phyloP scores from a whole-genome alignment of 1,140 invertebrate genomes.

The Phortica variegata region DNA sequence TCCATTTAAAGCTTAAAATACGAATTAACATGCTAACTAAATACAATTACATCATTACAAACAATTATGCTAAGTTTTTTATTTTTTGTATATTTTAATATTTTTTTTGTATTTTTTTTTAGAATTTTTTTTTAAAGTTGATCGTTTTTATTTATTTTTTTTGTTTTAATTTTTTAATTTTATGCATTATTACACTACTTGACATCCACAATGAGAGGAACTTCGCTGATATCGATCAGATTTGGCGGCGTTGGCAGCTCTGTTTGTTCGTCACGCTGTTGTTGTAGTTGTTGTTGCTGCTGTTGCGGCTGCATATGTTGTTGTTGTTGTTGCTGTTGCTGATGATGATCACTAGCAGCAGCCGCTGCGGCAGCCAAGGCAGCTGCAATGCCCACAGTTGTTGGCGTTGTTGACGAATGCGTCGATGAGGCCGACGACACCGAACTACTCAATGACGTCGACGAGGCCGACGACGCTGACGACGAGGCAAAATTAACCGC shows the following conservation, averaged over 20 bases:
- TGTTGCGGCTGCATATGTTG: conserved; percentile 16
- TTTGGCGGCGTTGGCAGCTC: conserved; percentile 51
- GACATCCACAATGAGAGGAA: conserved; percentile 58
- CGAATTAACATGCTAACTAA: conserved; percentile 3
- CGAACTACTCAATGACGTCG: conserved; percentile 32
- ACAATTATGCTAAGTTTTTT: too few species aligned
- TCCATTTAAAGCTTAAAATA: background rate
- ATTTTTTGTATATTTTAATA: conserved; percentile 23
- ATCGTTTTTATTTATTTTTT: conserved; percentile 25
- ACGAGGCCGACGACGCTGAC: conserved; percentile 15
- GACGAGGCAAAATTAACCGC: conserved; percentile 10
- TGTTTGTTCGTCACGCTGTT: too few species aligned
- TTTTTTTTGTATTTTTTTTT: conserved; percentile 16
- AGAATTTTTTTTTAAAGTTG: conserved; percentile 13
- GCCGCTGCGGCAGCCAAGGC: conserved; percentile 31
- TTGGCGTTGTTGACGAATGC: background rate
- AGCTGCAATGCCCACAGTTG: background rate
- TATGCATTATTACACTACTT: conserved; percentile 53
- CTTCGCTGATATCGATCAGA: conserved; percentile 57
- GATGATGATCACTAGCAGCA: conserved; percentile 17
- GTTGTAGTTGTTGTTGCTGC: conserved; percentile 25
- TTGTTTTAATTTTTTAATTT: conserved; percentile 30
- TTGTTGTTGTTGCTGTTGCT: conserved; percentile 16
- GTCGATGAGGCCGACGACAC: conserved; percentile 45
- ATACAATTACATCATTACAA: background rate